Evolutionary conservation across 2,888 invertebrate genomes (phyloP), one percentile per base, ranked within the genome.

Genomic region (Lepidocyrtinus sp.): DNA sequence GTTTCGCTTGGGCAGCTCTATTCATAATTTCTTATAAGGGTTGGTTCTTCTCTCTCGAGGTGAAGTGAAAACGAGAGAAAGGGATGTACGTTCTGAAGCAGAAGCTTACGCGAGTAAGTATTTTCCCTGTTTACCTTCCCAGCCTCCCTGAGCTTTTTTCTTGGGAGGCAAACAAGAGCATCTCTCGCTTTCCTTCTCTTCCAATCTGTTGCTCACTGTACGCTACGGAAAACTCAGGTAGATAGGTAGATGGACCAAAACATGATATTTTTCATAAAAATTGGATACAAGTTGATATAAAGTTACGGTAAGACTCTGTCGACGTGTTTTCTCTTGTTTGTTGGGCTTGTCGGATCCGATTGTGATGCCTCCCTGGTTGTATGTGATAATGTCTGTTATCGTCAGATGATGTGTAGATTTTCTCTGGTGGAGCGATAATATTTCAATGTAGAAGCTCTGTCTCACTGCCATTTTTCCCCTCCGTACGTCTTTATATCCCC

Each of bases 371-470:
- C 7, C 12, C 12, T 36, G 5, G 55, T 55, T 55, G n/a, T 7
- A 3, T 55, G 55, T 17, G 55, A 55, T 55, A 55, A 55, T 55
- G 55, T 55, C 55, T 27, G 9, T 65, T 65, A 26, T 65, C 64
- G 26, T 65, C 17, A 12, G 26, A 55, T 55, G 9, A n/a, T 27
- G 12, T n/a, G 36, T 36, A 2, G 15, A 24, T 21, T 59, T 17
- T 70, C 21, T 27, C 59, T 70, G 12, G 26, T 70, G 59, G 9
- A n/a, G 36, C 5, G 55, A 21, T 24, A n/a, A n/a, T 46, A n/a
- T 68, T 45, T 19, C 50, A n/a, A n/a, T n/a, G n/a, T n/a, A n/a
- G n/a, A n/a, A n/a, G n/a, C n/a, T n/a, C n/a, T n/a, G n/a, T n/a
- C n/a, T n/a, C n/a, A n/a, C n/a, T 46, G 17, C 26, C 64, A 25